A percentile compares a stretch with the other conserved stretches of the same genome.
Evolutionary conservation across 2,113 vertebrate species (phyloP).

Genomic region (Aptenodytes forsteri): DNA sequence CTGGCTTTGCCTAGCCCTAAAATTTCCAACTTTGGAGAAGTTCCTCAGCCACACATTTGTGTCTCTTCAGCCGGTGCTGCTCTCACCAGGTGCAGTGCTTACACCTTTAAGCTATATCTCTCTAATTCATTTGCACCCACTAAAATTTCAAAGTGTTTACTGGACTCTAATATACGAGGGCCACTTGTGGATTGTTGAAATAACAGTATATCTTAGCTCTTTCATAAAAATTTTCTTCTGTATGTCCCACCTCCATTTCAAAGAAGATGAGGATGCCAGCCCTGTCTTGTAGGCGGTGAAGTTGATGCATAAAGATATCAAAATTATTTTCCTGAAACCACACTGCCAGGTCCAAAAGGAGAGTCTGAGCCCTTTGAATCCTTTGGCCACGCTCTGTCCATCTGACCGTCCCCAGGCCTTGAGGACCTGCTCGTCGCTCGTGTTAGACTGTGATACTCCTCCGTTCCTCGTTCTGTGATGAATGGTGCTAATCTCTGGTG

Average conservation of each 20-base stretch:
- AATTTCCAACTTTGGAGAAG: background rate
- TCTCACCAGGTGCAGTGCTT: background rate
- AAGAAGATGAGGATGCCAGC: background rate
- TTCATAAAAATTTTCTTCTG: background rate
- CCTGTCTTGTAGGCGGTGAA: background rate
- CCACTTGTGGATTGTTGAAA: background rate
- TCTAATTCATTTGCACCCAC: background rate
- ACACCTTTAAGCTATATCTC: background rate
- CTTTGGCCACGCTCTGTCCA: background rate
- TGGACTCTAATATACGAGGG: background rate
- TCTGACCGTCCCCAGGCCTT: too few relatives aligned
- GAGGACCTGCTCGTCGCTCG: background rate
- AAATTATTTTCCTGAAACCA: background rate
- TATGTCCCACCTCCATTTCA: background rate
- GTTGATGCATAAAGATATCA: background rate
- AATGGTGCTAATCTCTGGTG: background rate
- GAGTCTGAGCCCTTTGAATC: background rate
- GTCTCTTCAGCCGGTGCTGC: background rate
- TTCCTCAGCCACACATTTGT: background rate
- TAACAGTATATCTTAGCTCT: background rate
- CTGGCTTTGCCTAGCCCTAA: background rate
- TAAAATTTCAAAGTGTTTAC: background rate
- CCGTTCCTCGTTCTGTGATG: fast-evolving
- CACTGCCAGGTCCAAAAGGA: background rate
- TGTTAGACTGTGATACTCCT: background rate